phyloP scores from a whole-genome alignment of 1,140 invertebrate genomes.

The Aphelenchoides besseyi region DNA sequence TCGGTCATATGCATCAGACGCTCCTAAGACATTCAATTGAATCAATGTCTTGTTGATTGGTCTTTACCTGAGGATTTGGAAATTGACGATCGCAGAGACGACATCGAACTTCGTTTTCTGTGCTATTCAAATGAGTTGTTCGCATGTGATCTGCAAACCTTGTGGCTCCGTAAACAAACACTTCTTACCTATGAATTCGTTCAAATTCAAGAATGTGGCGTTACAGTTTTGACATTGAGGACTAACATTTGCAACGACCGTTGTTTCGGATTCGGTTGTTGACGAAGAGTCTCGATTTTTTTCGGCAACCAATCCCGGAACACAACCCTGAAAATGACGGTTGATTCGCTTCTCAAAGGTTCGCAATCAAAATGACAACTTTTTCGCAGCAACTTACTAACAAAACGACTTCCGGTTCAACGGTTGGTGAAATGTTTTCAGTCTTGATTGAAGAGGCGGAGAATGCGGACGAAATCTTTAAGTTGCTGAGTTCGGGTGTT shows the following conservation, averaged over 20 bases:
- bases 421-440: background rate
- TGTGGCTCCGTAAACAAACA: background rate
- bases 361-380: background rate
- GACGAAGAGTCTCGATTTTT: background rate
- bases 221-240: conserved; percentile 11
- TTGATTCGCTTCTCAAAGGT: conserved; percentile 14
- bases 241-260: background rate
- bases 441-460: conserved; percentile 8
- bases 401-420: background rate
- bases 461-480: conserved; percentile 3
- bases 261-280: background rate
- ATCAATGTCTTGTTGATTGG: background rate
- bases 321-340: background rate
- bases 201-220: background rate
- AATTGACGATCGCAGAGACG: conserved; percentile 16
- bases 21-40: background rate
- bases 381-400: conserved; percentile 10
- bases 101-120: conserved; percentile 13
- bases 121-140: background rate
- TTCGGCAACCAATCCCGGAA: background rate
- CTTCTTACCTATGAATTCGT: conserved; percentile 20
- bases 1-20: conserved; percentile 31
- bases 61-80: conserved; percentile 2
- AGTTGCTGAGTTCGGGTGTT: background rate
- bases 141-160: conserved; percentile 19